Conservation (phyloP, 1,140 invertebrate species). For the Doryteuthis pealeii region DNA sequence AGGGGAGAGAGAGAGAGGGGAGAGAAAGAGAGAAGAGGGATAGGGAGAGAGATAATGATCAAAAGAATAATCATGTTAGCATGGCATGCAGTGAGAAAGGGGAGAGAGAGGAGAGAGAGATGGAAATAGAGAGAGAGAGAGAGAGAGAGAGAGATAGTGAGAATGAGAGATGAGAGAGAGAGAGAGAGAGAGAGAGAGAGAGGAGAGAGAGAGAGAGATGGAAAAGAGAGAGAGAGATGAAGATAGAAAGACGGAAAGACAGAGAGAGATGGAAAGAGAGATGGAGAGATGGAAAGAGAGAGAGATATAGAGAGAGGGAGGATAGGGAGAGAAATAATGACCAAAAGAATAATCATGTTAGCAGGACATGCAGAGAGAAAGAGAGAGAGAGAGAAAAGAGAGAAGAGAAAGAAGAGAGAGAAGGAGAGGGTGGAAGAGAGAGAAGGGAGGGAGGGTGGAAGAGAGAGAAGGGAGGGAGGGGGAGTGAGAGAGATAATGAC, state of each 20-base stretch:
- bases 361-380: neutral
- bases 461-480: neutral
- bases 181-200: too few species aligned
- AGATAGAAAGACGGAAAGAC: too few species aligned
- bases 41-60: too few species aligned
- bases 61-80: too few species aligned
- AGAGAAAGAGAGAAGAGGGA: too few species aligned
- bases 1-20: constrained; percentile 8
- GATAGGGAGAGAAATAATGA: neutral
- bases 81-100: too few species aligned
- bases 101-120: neutral
- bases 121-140: neutral
- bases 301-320: constrained; percentile 10
- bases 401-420: neutral
- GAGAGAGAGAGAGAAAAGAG: neutral
- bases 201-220: too few species aligned
- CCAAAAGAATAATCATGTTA: neutral
- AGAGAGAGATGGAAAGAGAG: neutral
- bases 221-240: too few species aligned
- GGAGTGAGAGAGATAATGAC: neutral
- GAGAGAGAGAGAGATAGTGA: too few species aligned
- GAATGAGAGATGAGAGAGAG: constrained; percentile 9
- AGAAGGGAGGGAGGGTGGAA: neutral
- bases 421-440: neutral
- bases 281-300: constrained; percentile 3